Percentiles rank a stretch among this genome's conserved stretches.
Conservation (phyloP, 2,888 invertebrate genomes). For the Xanthia icteritia region DNA sequence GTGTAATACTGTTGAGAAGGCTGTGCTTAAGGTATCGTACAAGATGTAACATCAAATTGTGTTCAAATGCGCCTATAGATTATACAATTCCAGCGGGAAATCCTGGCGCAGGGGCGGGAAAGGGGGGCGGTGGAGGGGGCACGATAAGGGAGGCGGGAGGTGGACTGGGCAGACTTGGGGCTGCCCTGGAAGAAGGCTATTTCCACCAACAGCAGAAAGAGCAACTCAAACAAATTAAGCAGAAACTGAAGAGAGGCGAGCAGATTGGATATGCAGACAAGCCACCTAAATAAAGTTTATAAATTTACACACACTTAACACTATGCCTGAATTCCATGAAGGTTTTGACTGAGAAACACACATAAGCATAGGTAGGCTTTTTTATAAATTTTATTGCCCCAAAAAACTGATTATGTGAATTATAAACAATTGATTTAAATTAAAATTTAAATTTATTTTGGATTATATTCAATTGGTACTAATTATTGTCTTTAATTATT, state of each 20-base stretch:
- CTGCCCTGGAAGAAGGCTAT: constrained; percentile 82
- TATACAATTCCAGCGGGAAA: constrained; percentile 56
- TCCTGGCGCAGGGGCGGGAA: constrained; percentile 80
- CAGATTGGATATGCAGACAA: constrained; percentile 44
- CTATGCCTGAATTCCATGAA: too few species aligned
- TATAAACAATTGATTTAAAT: constrained; percentile 8
- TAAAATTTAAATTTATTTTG: constrained; percentile 11
- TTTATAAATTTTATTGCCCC: not conserved
- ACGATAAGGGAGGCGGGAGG: constrained; percentile 79
- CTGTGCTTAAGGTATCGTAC: not conserved
- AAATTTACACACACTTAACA: not conserved
- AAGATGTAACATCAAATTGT: constrained; percentile 1
- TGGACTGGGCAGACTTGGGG: constrained; percentile 77
- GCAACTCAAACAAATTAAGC: constrained; percentile 76
- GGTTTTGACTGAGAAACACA: not conserved
- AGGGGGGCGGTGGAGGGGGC: constrained; percentile 80
- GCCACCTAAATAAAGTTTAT: constrained; percentile 32
- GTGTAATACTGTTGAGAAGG: not conserved
- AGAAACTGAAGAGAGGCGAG: constrained; percentile 68
- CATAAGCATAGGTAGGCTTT: not conserved
- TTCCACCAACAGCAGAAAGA: constrained; percentile 79
- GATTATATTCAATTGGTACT: not conserved
- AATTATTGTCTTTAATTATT: constrained; percentile 1
- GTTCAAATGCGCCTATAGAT: constrained; percentile 2
- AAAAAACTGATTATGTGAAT: constrained; percentile 23